A percentile compares a stretch with the other conserved stretches of the same genome.
These are phyloP conservation scores for Centroberyx gerrardi DNA, from an alignment of 2,797 vertebrate species.

Conservation along the genomic window DNA sequence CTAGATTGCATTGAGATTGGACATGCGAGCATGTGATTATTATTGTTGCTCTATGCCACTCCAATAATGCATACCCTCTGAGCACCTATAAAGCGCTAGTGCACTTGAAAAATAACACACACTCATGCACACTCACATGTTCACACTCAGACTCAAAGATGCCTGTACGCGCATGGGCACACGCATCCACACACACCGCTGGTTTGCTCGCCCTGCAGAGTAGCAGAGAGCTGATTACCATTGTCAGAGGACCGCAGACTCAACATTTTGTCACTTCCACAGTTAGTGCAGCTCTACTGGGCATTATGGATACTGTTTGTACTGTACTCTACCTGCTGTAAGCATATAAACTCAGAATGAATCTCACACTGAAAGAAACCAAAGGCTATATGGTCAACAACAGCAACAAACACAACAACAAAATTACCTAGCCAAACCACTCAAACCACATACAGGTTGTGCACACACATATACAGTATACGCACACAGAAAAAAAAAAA, in stretches of 20 bases:
- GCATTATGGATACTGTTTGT: conserved; percentile 45
- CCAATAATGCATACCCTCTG: conserved; percentile 11
- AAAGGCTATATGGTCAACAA: conserved; percentile 22
- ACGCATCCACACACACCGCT: not conserved
- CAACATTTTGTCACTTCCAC: conserved; percentile 67
- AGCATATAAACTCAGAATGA: conserved; percentile 27
- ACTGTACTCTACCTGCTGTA: conserved; percentile 37
- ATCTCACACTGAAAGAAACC: conserved; percentile 6
- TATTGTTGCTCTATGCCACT: not conserved
- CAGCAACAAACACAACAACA: not conserved
- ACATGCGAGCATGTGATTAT: conserved; percentile 6
- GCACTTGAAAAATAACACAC: not conserved
- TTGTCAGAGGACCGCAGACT: conserved; percentile 68
- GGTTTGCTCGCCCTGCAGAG: conserved; percentile 37
- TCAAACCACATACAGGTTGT: not conserved
- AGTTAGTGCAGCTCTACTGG: conserved; percentile 57
- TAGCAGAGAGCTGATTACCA: conserved; percentile 69
- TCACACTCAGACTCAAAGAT: conserved; percentile 12
- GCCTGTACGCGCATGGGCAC: conserved; percentile 4
- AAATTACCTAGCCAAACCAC: conserved; percentile 27
- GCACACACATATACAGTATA: not conserved
- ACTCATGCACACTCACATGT: not conserved
- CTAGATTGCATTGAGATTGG: not conserved
- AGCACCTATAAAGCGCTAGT: no score
- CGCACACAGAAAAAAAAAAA: not conserved